Evolutionary conservation across 2,888 invertebrate species (phyloP), one percentile per base, ranked within the genome.

Genomic region (Phyto melanocephala): DNA sequence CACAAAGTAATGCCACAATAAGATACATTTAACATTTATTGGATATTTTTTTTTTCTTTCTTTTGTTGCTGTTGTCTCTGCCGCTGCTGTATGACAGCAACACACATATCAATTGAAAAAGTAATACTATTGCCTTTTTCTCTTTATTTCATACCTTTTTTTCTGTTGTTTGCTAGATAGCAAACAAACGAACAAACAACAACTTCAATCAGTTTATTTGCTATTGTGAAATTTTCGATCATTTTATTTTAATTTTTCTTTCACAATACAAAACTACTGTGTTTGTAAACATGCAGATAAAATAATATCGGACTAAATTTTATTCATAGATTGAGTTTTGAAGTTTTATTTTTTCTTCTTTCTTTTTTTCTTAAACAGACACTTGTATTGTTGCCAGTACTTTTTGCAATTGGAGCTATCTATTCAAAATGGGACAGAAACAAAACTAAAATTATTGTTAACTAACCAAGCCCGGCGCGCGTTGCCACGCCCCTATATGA

Each of bases 301-400:
- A 58, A 58, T 6, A 28, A 28, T 37, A 52, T 33, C 52, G 15
- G n/a, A 35, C 20, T 74, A 63, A 60, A 42, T 63, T 62, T 74
- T 42, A 62, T 74, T 72, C 50, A 28, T 72, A 52, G 47, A 62
- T 74, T 52, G 62, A 52, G 15, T 63, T 62, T 47, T 22, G 6
- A 70, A 56, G 52, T 40, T 45, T 20, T 52, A 67, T 37, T 37
- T 17, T 56, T 45, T 2, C 20, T 22, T 24, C 47, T 20, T 24
- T 71, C 35, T 28, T 33, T 8, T 54, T 68, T 28, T 67, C 20
- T 37, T 37, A 2, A 33, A 63, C 52, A 37, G 52, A 67, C 50
- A 7, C 8, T 68, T 56, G 42, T 20, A 28, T 56, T 67, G 24
- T 35, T 33, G 42, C 45, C 42, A 10, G n/a, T 2, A 37, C n/a